A percentile compares a stretch with the other conserved stretches of the same genome.
Conservation (phyloP, 2,888 invertebrate genomes). For the Hypolimnas misippus region DNA sequence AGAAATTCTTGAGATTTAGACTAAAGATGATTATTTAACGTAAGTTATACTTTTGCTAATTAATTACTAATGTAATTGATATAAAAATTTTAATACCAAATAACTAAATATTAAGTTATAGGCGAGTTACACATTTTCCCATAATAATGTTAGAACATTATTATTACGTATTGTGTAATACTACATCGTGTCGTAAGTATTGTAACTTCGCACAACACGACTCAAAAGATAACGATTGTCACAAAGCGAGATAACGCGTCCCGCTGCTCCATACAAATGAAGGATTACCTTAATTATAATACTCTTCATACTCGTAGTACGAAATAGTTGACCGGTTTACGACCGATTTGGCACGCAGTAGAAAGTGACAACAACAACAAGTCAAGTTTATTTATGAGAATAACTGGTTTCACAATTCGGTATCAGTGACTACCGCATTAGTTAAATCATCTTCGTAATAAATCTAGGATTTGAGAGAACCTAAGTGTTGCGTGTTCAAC, state of each 20-base stretch:
- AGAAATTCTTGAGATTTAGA: too few relatives aligned
- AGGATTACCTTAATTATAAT: conserved; percentile 11
- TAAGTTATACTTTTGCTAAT: too few relatives aligned
- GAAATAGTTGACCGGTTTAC: conserved; percentile 41
- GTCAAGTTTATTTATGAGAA: conserved; percentile 39
- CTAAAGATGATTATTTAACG: too few relatives aligned
- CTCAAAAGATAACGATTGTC: too few relatives aligned
- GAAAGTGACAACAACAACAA: conserved; percentile 30
- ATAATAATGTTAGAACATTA: too few relatives aligned
- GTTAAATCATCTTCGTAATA: conserved; percentile 2
- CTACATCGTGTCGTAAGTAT: too few relatives aligned
- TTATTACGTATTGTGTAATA: too few relatives aligned
- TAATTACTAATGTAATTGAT: too few relatives aligned
- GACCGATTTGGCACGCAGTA: conserved; percentile 43
- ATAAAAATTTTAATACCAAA: too few relatives aligned
- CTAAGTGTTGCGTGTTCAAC: not conserved
- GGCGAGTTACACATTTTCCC: too few relatives aligned
- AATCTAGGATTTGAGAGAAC: not conserved
- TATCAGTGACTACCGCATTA: conserved; percentile 18
- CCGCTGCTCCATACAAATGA: not conserved
- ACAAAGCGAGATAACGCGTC: not conserved
- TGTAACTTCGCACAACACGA: too few relatives aligned
- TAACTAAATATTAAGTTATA: too few relatives aligned
- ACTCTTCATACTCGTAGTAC: conserved; percentile 28
- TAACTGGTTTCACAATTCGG: conserved; percentile 19